Base-by-base conservation (phyloP, 2,797 vertebrate genomes). In the Cryptoprocta ferox region DNA sequence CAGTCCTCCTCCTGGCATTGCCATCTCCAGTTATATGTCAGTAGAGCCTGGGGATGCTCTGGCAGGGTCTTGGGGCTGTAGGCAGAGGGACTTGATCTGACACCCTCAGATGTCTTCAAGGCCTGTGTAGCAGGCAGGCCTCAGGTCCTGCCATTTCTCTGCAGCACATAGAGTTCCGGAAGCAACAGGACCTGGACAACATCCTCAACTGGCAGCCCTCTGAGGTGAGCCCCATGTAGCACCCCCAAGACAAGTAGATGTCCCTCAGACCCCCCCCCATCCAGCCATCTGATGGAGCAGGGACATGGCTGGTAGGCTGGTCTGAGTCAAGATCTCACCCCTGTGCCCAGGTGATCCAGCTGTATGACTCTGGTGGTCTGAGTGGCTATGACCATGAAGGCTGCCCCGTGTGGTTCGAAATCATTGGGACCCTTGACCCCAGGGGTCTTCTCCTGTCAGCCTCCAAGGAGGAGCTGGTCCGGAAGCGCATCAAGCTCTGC, bases 391-490 rank as follows among this genome's bases (percentile, higher is more conserved):
- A 99, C 98, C 98, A 98, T 0, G 99, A 99, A 42, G 99, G 99
- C 91, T 99, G 99, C 83, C 99, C 99, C 0, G 93, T 99, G 96
- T 99, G 99, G 99, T 99, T 99, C 0, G 99, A 99, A 1, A 98
- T 99, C 97, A 98, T 99, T 0, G 99, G 99, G 24, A 99, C 99
- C 0, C 97, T 99, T 73, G 99, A 99, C 18, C 99, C 99, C 91
- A 99, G 99, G 97, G 99, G 99, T 42, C 99, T 99, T 91, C 99
- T 99, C 92, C 98, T 99, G 95, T 99, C 99, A 0, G 99, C 99
- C 93, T 99, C 99, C 87, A 99, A 99, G 98, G 99, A 99, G 97
- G 99, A 99, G 97, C 98, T 99, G 97, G 98, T 99, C 85, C 99
- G 99, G 98, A 99, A 99, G 94, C 99, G 99, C 98, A 99, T 99